Evolutionary conservation across 2,888 invertebrate genomes (phyloP), one percentile per base, ranked within the genome.

Genomic region (Ophonus ardosiacus): DNA sequence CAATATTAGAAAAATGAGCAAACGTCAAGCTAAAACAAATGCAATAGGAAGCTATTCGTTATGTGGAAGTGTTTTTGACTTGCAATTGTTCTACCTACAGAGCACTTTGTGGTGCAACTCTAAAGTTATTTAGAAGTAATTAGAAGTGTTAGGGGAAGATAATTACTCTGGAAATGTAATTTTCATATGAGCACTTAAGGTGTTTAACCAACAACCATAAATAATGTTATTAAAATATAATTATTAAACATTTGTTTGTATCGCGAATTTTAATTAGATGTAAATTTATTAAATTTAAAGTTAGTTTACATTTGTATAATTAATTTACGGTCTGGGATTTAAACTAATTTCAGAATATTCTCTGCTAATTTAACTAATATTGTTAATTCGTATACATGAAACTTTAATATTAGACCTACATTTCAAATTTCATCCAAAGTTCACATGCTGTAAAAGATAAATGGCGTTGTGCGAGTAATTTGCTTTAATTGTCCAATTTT

Each of bases 151-250:
- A 78, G 57, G 57, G 56, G 57, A 57, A 57, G 57, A 78, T 78
- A 78, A 78, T 78, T 78, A 78, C 57, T 7, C 78, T 56, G 31
- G 43, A 61, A 81, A 65, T 81, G 43, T 65, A 43, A 65, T 81
- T 81, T 65, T 65, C 81, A 61, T 61, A 65, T 63, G 65, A 38
- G 65, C 24, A 63, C 43, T 81, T 43, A 63, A 61, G 43, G 80
- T 80, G 80, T 40, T 61, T 80, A 80, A 59, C 63, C 40, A 79
- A 65, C 81, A 61, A 65, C 43, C 63, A 81, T 81, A 81, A 81
- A 65, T 65, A 65, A 81, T 18, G 61, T 18, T 24, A 81, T 81
- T 81, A 81, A 61, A 81, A 18, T 81, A 38, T 31, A 24, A 78
- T 78, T 78, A 78, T 57, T 57, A 57, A 10, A 24, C 57, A 57